Conservation (phyloP, 2,797 vertebrate genomes). For the Liasis olivaceus region DNA sequence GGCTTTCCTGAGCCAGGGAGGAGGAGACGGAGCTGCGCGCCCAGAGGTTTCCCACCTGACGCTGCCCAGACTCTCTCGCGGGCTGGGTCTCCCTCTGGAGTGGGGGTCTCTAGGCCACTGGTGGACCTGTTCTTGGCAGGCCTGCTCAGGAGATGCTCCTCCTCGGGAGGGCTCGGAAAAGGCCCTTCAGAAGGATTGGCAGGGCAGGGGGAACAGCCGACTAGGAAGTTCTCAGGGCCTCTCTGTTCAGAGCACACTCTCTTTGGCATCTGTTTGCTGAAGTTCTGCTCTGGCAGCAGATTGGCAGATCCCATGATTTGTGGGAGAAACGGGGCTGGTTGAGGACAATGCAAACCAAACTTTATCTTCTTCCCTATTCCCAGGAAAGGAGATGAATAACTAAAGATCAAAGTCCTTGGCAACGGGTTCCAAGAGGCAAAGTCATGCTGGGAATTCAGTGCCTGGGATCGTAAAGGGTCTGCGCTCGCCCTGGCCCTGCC, state of each 20-base stretch:
- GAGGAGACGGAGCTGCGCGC: too few species aligned
- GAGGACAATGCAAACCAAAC: accelerated
- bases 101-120: too few species aligned
- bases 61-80: too few species aligned
- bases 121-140: too few species aligned
- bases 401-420: background rate
- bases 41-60: too few species aligned
- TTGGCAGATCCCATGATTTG: background rate
- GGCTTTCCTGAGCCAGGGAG: too few species aligned
- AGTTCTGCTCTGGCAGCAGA: background rate
- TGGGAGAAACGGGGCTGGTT: background rate
- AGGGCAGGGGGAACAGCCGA: background rate
- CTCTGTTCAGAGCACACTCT: background rate
- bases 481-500: background rate
- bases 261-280: background rate
- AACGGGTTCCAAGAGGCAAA: background rate
- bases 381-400: background rate
- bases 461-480: background rate
- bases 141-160: too few species aligned
- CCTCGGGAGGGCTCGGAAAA: background rate
- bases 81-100: too few species aligned
- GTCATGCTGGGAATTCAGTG: background rate
- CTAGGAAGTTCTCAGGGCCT: background rate
- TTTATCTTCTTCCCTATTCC: background rate
- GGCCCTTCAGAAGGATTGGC: background rate